Conservation (phyloP, 2,113 vertebrate species). For the Eupsittula cactorum region DNA sequence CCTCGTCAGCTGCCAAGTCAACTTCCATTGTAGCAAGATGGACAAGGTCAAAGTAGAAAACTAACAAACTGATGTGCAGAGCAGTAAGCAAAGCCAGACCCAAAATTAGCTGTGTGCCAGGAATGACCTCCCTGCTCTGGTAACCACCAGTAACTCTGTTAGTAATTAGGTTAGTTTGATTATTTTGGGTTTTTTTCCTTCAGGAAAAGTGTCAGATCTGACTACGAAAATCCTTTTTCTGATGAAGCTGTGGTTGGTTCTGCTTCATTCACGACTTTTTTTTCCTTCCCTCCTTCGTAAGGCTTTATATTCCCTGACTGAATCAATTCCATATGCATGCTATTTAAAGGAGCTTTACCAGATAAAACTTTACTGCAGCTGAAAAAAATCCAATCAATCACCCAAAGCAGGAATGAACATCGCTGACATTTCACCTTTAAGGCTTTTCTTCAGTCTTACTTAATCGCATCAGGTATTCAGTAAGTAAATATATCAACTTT, state of each 20-base stretch:
- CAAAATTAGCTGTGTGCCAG: neutral
- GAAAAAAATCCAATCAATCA: neutral
- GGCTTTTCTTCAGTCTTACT: neutral
- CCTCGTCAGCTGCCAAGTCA: neutral
- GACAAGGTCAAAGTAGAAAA: constrained; percentile 1
- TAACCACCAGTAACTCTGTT: neutral
- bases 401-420: neutral
- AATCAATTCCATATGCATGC: neutral
- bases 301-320: neutral
- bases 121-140: neutral
- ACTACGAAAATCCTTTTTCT: neutral
- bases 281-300: neutral
- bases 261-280: neutral
- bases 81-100: neutral
- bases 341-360: neutral
- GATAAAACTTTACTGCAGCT: neutral
- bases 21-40: neutral
- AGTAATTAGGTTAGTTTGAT: neutral
- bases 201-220: neutral
- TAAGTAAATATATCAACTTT: neutral
- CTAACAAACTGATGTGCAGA: neutral
- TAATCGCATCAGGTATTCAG: neutral
- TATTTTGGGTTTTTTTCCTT: neutral
- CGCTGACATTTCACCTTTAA: neutral
- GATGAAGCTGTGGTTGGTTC: neutral